Conservation (phyloP, 2,797 vertebrate species). For the Podargus strigoides region DNA sequence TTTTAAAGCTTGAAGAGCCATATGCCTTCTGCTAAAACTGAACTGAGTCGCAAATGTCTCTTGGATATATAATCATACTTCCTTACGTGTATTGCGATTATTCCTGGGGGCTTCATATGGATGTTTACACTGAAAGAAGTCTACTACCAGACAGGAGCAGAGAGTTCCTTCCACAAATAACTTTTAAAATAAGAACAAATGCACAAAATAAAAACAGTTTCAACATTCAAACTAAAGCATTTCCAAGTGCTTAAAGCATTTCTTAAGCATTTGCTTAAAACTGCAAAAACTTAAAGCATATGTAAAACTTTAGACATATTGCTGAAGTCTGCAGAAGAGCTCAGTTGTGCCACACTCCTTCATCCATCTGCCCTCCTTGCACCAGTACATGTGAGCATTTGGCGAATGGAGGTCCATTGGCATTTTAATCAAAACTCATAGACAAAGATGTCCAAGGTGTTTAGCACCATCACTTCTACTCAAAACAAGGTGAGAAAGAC, state of each 20-base stretch:
- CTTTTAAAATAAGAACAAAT: constrained; percentile 2
- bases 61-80: neutral
- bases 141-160: neutral
- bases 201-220: neutral
- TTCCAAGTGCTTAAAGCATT: neutral
- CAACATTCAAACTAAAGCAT: neutral
- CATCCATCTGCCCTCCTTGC: neutral
- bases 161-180: neutral
- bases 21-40: neutral
- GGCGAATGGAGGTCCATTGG: neutral
- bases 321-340: neutral
- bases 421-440: neutral
- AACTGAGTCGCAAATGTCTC: neutral
- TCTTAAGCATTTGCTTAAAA: neutral
- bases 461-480: neutral
- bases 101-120: neutral
- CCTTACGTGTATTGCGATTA: neutral
- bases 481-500: neutral
- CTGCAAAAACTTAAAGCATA: neutral
- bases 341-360: neutral
- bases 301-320: neutral
- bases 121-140: neutral
- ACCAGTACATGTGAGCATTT: neutral
- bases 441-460: neutral
- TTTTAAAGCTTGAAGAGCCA: neutral